phyloP scores from a whole-genome alignment of 2,797 vertebrate species.

The Parauchenoglanis punctatus region DNA sequence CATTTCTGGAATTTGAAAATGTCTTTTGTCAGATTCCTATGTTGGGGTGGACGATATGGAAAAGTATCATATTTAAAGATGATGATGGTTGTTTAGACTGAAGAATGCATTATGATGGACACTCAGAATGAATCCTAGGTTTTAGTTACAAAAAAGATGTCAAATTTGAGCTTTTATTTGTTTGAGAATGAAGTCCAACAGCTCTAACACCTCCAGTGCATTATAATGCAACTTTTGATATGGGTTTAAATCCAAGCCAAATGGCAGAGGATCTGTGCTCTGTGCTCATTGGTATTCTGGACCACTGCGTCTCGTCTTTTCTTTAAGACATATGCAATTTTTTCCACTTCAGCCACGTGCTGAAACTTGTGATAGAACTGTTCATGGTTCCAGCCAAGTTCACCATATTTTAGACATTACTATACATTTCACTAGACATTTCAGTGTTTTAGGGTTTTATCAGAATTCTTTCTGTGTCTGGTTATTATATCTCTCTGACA shows the following conservation, averaged over 20 bases:
- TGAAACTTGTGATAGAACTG: background rate
- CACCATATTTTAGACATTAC: background rate
- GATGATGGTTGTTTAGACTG: background rate
- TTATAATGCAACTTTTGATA: background rate
- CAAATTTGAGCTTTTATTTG: background rate
- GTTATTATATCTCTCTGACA: background rate
- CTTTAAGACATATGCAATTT: background rate
- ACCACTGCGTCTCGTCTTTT: background rate
- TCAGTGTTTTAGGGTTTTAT: background rate
- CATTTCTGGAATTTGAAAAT: background rate
- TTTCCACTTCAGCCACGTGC: background rate
- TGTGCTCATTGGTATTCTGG: background rate
- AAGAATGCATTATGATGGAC: background rate
- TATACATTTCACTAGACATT: background rate
- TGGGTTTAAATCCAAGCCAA: background rate
- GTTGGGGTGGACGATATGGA: background rate
- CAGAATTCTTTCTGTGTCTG: background rate
- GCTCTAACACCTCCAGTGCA: background rate
- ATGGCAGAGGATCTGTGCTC: background rate
- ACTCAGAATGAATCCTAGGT: background rate
- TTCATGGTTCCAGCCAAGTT: background rate
- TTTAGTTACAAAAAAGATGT: background rate
- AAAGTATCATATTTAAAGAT: background rate
- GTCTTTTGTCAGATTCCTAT: background rate
- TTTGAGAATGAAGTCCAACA: background rate